Evolutionary conservation across 2,113 vertebrate species (phyloP).

Genomic region (Nansenia antarctica): DNA sequence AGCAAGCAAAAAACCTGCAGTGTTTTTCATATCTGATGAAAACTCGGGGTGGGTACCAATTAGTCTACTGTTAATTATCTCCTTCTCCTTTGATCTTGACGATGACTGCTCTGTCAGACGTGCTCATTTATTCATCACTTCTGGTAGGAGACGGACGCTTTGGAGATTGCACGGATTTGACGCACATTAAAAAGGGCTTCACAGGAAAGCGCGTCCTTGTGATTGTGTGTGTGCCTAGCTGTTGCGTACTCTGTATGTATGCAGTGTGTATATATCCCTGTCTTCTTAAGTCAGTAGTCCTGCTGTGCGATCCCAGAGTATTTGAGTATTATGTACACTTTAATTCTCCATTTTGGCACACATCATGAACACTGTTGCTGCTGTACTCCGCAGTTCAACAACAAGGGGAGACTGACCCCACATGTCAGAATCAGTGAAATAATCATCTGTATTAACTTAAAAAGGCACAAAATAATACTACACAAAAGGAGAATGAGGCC

Average conservation of each 20-base stretch:
- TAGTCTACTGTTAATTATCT: slow-evolving; percentile 82
- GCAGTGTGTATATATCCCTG: slow-evolving; percentile 33
- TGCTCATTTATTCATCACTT: slow-evolving; percentile 77
- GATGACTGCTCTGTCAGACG: slow-evolving; percentile 75
- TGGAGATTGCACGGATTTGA: slow-evolving; percentile 74
- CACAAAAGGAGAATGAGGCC: no score
- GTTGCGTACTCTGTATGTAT: slow-evolving; percentile 53
- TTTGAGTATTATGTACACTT: slow-evolving; percentile 24
- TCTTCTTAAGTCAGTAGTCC: slow-evolving; percentile 32
- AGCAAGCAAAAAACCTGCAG: slow-evolving; percentile 67
- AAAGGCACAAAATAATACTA: no score
- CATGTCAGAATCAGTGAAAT: no score
- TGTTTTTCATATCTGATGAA: slow-evolving; percentile 75
- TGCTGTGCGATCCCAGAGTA: slow-evolving; percentile 35
- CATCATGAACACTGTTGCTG: no score
- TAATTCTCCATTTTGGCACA: slow-evolving; percentile 12
- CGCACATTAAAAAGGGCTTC: slow-evolving; percentile 71
- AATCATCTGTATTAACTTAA: no score
- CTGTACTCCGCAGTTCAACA: no score
- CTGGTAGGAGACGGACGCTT: slow-evolving; percentile 68
- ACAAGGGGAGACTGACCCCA: no score
- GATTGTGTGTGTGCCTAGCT: slow-evolving; percentile 48
- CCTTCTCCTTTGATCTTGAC: slow-evolving; percentile 76
- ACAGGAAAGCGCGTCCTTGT: slow-evolving; percentile 60
- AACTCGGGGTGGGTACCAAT: slow-evolving; percentile 80